These are phyloP conservation scores for Euleptes europaea DNA, from an alignment of 2,113 vertebrate species.

Conservation along the genomic window DNA sequence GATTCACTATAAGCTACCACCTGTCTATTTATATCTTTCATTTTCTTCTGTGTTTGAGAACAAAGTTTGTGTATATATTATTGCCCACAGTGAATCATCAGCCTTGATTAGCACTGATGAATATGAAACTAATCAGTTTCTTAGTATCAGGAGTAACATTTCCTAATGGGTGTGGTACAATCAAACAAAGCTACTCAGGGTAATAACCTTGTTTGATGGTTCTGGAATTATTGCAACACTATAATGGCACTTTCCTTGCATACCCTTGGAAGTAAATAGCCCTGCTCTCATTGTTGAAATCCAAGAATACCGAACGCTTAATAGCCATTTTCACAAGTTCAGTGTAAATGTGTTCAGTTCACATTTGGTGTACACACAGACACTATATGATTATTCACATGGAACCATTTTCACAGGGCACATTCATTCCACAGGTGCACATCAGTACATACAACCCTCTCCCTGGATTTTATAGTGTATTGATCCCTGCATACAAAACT, in stretches of 20 bases:
- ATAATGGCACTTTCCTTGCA: background rate
- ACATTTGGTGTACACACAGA: no score
- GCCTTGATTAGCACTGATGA: background rate
- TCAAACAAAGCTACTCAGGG: background rate
- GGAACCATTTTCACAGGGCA: no score
- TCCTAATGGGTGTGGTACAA: background rate
- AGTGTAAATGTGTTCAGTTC: no score
- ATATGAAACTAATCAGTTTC: slow-evolving; percentile 13
- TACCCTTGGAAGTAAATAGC: background rate
- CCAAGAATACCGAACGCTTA: no score
- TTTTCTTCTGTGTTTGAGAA: background rate
- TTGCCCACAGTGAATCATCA: slow-evolving; percentile 27
- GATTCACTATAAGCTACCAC: background rate
- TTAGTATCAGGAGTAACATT: background rate
- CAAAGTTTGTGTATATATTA: slow-evolving; percentile 14
- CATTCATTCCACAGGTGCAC: no score
- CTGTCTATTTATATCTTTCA: background rate
- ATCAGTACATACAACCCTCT: background rate
- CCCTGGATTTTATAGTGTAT: slow-evolving; percentile 19
- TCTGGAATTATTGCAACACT: background rate
- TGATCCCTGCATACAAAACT: no score
- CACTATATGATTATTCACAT: no score
- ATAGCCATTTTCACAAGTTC: no score
- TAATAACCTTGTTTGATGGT: background rate
- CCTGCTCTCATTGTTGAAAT: no score